A percentile compares a stretch with the other conserved stretches of the same genome.
Conservation (phyloP, 2,888 invertebrate genomes). For the Cheilosia grossa region DNA sequence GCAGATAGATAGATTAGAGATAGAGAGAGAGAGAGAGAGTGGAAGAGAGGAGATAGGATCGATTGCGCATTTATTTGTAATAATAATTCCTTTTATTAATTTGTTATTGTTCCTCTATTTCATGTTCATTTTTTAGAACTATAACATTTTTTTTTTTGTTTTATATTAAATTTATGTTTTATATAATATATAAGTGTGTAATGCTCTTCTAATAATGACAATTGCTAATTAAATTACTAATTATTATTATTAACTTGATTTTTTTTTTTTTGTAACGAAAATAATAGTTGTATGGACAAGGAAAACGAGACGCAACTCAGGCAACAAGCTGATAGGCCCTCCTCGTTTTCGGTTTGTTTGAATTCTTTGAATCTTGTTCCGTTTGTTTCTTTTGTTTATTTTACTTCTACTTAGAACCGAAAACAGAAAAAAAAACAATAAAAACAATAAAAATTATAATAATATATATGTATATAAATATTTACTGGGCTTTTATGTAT, state of each 20-base stretch:
- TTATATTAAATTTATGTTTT: constrained; percentile 46
- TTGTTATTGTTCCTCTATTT: constrained; percentile 67
- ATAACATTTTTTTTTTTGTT: constrained; percentile 34
- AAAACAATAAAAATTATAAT: not conserved
- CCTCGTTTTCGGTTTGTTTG: constrained; percentile 14
- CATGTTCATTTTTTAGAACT: constrained; percentile 59
- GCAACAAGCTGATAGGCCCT: constrained; percentile 20
- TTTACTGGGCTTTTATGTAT: constrained; percentile 56
- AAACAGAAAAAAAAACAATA: constrained; percentile 29
- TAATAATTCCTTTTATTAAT: constrained; percentile 60
- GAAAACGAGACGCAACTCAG: constrained; percentile 18
- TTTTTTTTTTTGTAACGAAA: constrained; percentile 32
- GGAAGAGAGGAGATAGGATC: constrained; percentile 51
- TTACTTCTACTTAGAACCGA: constrained; percentile 37
- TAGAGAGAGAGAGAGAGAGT: not conserved
- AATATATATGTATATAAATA: constrained; percentile 49
- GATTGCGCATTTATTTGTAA: constrained; percentile 59
- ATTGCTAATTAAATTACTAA: constrained; percentile 67
- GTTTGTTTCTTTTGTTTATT: constrained; percentile 6
- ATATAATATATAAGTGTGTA: constrained; percentile 49
- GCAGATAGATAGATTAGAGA: not conserved
- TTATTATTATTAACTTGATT: constrained; percentile 48
- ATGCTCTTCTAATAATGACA: constrained; percentile 56
- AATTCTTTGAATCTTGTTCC: constrained; percentile 29
- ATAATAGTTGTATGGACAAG: constrained; percentile 51